Conservation (phyloP, 2,113 vertebrate species). For the Melospiza melodia region DNA sequence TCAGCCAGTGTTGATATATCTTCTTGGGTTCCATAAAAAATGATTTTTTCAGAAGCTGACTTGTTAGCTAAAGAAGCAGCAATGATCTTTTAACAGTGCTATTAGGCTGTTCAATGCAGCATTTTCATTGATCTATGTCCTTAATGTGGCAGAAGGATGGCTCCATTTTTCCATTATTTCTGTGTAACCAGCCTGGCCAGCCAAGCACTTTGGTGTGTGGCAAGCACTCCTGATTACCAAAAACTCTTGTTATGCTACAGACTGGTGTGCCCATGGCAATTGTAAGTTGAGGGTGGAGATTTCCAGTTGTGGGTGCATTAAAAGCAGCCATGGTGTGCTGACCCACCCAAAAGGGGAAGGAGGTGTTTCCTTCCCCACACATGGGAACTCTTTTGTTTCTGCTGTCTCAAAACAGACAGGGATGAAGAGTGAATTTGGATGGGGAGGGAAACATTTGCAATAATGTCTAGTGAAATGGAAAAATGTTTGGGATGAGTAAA, state of each 20-base stretch:
- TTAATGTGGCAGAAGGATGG: not conserved
- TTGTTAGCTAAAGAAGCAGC: conserved; percentile 21
- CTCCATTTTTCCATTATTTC: not conserved
- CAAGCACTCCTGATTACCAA: not conserved
- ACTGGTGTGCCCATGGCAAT: not conserved
- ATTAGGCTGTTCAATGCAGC: not conserved
- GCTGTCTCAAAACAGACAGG: not conserved
- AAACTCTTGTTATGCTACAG: not conserved
- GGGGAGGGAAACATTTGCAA: not conserved
- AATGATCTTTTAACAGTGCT: conserved; percentile 6
- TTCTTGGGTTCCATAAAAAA: conserved; percentile 1
- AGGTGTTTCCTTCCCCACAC: not conserved
- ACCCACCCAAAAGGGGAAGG: not conserved
- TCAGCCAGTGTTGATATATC: not conserved
- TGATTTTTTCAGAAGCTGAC: not conserved
- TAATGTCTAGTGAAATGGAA: not conserved
- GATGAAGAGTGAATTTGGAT: not conserved
- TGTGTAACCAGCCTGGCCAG: not conserved
- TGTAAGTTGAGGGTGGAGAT: not conserved
- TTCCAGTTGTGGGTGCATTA: not conserved
- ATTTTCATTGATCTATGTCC: conserved; percentile 9
- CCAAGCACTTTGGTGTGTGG: not conserved
- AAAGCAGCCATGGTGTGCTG: not conserved
- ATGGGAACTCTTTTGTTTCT: not conserved
- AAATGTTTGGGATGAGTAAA: not conserved